Conservation (phyloP, 2,113 vertebrate species). For the Charina bottae region DNA sequence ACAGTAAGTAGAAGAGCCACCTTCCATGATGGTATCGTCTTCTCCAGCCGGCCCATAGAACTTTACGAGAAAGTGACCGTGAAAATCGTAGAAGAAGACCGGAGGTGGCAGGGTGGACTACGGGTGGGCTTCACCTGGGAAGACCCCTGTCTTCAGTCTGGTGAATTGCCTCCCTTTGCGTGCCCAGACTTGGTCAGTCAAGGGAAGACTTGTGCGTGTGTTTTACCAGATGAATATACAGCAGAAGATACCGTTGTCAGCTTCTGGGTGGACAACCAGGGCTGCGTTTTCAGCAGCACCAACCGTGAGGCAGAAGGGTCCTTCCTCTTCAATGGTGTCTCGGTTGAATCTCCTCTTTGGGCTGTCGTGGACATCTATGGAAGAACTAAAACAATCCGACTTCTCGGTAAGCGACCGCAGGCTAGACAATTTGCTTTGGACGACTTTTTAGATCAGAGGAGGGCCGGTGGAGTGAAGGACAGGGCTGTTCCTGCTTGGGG, state of each 20-base stretch:
- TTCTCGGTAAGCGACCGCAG: slow-evolving; percentile 74
- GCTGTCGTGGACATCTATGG: slow-evolving; percentile 86
- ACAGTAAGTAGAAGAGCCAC: slow-evolving; percentile 63
- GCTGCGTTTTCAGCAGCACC: slow-evolving; percentile 53
- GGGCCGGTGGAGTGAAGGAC: neutral
- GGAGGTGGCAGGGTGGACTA: slow-evolving; percentile 75
- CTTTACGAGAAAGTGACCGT: slow-evolving; percentile 73
- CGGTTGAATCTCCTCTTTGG: slow-evolving; percentile 75
- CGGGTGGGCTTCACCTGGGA: slow-evolving; percentile 83
- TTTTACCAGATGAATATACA: slow-evolving; percentile 54
- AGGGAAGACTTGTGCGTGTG: slow-evolving; percentile 72
- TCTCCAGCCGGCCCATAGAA: slow-evolving; percentile 77
- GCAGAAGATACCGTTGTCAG: slow-evolving; percentile 59
- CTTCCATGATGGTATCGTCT: slow-evolving; percentile 79
- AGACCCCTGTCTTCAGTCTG: slow-evolving; percentile 64
- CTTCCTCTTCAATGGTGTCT: slow-evolving; percentile 58
- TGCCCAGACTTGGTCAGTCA: slow-evolving; percentile 76
- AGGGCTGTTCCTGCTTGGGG: neutral
- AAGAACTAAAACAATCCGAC: slow-evolving; percentile 74
- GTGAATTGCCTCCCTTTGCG: slow-evolving; percentile 67
- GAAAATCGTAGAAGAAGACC: slow-evolving; percentile 52
- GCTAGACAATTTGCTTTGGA: neutral
- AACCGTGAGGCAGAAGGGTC: neutral
- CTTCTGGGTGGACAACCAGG: slow-evolving; percentile 78
- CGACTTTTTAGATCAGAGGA: slow-evolving; percentile 29